Base-by-base conservation (phyloP, 2,797 vertebrate species). In the Thunnus albacares region DNA sequence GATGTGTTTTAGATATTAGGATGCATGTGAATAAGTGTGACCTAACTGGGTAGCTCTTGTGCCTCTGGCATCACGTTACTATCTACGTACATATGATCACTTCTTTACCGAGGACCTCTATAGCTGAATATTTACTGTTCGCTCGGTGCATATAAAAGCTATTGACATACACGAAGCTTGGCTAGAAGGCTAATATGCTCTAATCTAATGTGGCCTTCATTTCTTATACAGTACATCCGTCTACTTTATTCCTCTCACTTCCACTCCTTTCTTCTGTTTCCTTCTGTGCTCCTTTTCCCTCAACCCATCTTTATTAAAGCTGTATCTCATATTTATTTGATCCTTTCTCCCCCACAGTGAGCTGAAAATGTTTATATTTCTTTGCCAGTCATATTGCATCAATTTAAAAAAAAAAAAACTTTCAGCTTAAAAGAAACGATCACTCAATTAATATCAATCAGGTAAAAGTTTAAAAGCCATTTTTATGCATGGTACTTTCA, bases 241-340 rank as follows among this genome's bases (percentile, higher is more conserved):
- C 15, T 20, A 7, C 18, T 62, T 43, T 35, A 49, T 59, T 71
- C 17, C 17, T 26, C 20, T 26, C 1, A 4, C 6, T 17, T 55
- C 9, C 17, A 35, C 17, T 35, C 18, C 5, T 60, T 47, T 28
- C 12, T 1, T 43, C 11, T 22, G 0, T 28, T 18, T 55, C 35
- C 6, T 22, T 63, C 13, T 33, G 12, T 4, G 41, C 38, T 38
- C 6, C 1, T 24, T 9, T 12, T 45, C 20, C 1, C 10, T 53
- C 14, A 52, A 6, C 12, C 2, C 15, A 17, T 67, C n/a, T n/a
- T 1, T 35, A 71, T 63, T 38, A 45, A 43, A 41, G 8, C 6
- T 33, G 7, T n/a, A 20, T 6, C 14, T 71, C 24, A 59, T 30
- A 6, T 51, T 59, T 52, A 75, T 70, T 58, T 28, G 17, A 67